Evolutionary conservation across 2,113 vertebrate species (phyloP).

Genomic region (Mesembrinibis cayennensis): DNA sequence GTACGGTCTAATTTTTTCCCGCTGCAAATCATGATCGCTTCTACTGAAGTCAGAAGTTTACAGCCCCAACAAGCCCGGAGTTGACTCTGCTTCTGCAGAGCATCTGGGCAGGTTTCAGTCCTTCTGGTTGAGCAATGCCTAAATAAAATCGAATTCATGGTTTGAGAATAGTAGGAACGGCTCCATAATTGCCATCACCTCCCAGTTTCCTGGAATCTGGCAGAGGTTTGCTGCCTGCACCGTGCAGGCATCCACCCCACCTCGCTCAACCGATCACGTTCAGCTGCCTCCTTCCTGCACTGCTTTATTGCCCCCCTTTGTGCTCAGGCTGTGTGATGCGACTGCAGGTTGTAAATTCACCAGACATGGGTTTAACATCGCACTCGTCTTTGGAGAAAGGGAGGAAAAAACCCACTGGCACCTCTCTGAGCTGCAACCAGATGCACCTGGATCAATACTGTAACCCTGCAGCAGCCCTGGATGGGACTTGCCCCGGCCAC

Average conservation of each 20-base stretch:
- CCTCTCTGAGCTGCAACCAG: not conserved
- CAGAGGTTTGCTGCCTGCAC: not conserved
- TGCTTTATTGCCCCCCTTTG: conserved; percentile 2
- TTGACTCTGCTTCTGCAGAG: not conserved
- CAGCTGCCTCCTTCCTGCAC: fast-evolving
- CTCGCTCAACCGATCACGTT: not conserved
- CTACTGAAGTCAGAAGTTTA: not conserved
- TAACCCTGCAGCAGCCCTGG: not conserved
- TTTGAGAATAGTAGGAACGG: fast-evolving
- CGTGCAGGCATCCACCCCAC: not conserved
- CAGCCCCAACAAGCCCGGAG: fast-evolving
- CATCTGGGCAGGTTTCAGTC: not conserved
- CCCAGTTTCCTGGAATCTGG: not conserved
- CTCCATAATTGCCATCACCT: fast-evolving
- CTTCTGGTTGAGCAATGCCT: fast-evolving
- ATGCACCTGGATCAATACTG: not conserved
- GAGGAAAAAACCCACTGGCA: not conserved
- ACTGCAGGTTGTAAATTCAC: not conserved
- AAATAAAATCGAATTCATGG: not conserved
- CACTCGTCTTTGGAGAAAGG: fast-evolving
- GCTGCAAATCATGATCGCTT: fast-evolving
- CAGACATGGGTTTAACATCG: fast-evolving
- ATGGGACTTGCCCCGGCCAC: not conserved
- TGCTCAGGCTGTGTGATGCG: not conserved
- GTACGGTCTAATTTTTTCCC: fast-evolving